Percentiles rank a stretch among this genome's conserved stretches.
These are phyloP conservation scores for Pitangus sulphuratus DNA, from an alignment of 2,797 vertebrate species.

Conservation along the genomic window DNA sequence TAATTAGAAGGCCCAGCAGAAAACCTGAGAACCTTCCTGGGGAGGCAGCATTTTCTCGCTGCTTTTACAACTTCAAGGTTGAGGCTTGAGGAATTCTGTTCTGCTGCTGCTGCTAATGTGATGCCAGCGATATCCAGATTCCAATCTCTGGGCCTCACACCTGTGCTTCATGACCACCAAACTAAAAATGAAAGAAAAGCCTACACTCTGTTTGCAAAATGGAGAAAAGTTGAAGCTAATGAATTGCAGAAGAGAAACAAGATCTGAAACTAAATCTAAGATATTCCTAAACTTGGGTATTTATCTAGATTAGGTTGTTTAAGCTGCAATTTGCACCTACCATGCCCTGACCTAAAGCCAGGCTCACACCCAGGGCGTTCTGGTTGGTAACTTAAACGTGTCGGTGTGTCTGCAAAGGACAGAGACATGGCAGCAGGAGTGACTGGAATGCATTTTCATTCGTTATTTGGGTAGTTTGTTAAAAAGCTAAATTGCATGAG, in stretches of 20 bases:
- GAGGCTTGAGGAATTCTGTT: background rate
- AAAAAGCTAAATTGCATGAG: background rate
- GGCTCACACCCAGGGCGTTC: background rate
- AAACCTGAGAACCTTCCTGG: background rate
- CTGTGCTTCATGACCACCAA: background rate
- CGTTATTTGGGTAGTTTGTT: background rate
- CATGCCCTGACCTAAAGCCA: background rate
- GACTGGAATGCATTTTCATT: background rate
- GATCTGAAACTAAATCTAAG: background rate
- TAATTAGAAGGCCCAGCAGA: background rate
- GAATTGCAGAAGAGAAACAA: background rate
- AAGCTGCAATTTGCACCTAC: background rate
- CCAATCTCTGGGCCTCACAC: background rate
- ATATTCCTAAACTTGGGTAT: background rate
- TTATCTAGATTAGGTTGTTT: background rate
- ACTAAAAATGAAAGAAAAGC: background rate
- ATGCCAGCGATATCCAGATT: background rate
- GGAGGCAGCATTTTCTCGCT: accelerated
- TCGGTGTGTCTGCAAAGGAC: background rate
- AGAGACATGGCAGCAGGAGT: background rate
- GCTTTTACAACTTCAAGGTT: background rate
- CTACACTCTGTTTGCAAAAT: background rate
- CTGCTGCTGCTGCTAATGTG: background rate
- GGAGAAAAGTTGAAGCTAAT: background rate
- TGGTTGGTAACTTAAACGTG: background rate